A percentile compares a stretch with the other conserved stretches of the same genome.
Conservation (phyloP, 2,888 invertebrate genomes). For the Lasioglossum pauxillum region DNA sequence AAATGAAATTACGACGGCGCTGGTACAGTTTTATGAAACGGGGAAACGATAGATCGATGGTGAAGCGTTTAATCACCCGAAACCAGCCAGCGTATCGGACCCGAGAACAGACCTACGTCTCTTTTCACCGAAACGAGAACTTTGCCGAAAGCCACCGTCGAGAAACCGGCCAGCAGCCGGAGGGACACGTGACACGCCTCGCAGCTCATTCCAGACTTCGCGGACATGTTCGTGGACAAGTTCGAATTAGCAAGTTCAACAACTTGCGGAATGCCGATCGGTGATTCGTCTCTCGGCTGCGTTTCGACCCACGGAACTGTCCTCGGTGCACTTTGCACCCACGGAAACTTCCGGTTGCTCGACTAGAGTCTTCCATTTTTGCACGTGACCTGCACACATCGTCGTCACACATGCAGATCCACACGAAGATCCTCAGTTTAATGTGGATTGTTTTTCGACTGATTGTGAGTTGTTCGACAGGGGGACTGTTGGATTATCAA, state of each 20-base stretch:
- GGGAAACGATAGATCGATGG: slow-evolving; percentile 18
- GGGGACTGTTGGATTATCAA: no score
- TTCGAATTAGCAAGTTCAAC: slow-evolving; percentile 78
- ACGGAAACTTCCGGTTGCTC: background rate
- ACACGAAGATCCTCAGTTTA: background rate
- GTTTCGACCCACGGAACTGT: background rate
- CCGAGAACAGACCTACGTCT: slow-evolving; percentile 20
- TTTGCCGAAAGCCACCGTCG: slow-evolving; percentile 45
- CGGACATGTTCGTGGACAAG: slow-evolving; percentile 73
- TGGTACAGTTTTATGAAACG: background rate
- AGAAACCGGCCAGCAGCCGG: slow-evolving; percentile 32
- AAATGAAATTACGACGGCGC: background rate
- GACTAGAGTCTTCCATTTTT: no score
- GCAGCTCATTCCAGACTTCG: slow-evolving; percentile 68
- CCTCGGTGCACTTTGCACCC: background rate
- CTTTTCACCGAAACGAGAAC: slow-evolving; percentile 39
- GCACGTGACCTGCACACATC: background rate
- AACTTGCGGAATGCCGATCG: slow-evolving; percentile 77
- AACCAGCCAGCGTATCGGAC: slow-evolving; percentile 21
- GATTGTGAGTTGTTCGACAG: background rate
- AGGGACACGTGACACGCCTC: slow-evolving; percentile 60
- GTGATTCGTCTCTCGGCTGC: background rate
- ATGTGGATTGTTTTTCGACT: background rate
- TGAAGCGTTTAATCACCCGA: slow-evolving; percentile 51
- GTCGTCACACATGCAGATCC: no score